Percentiles rank a stretch among this genome's conserved stretches.
Conservation (phyloP, 92 coral and sea anemone species). For the Blastomussa wellsi region DNA sequence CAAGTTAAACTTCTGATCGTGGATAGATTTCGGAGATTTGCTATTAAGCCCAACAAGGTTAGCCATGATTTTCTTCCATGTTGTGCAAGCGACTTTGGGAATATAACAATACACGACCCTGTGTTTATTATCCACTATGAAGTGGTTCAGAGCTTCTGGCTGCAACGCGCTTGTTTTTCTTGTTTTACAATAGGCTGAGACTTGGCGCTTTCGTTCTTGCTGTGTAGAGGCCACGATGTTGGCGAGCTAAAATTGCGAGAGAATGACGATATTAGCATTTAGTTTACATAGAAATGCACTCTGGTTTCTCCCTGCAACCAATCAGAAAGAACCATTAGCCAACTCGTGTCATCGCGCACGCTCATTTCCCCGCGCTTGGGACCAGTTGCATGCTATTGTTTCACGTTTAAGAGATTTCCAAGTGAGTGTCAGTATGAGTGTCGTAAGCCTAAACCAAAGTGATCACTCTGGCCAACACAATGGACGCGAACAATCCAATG, state of each 20-base stretch:
- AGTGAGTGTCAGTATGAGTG: too few species aligned
- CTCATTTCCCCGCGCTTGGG: too few species aligned
- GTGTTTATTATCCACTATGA: conserved; percentile 47
- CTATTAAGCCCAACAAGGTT: conserved; percentile 5
- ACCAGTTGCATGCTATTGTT: too few species aligned
- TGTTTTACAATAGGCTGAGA: conserved; percentile 17
- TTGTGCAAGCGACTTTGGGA: conserved; percentile 47
- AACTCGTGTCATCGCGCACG: too few species aligned
- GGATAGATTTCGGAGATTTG: conserved; percentile 28
- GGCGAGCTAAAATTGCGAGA: neutral
- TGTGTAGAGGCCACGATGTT: conserved; percentile 19
- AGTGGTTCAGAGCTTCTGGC: conserved; percentile 16
- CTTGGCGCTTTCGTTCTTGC: conserved; percentile 18
- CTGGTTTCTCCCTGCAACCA: neutral
- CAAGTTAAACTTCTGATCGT: conserved; percentile 7
- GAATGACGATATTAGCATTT: neutral
- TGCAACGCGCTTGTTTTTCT: neutral
- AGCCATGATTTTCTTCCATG: conserved; percentile 36
- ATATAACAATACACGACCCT: conserved; percentile 41
- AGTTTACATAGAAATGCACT: neutral
- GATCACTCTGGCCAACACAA: too few species aligned
- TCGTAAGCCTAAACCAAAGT: too few species aligned
- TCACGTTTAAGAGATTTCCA: too few species aligned
- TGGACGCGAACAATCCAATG: too few species aligned
- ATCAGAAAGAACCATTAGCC: too few species aligned